Percentiles rank a stretch among this genome's conserved stretches.
phyloP scores from a whole-genome alignment of 1,140 invertebrate genomes.

The Rhyacophila brunnea region DNA sequence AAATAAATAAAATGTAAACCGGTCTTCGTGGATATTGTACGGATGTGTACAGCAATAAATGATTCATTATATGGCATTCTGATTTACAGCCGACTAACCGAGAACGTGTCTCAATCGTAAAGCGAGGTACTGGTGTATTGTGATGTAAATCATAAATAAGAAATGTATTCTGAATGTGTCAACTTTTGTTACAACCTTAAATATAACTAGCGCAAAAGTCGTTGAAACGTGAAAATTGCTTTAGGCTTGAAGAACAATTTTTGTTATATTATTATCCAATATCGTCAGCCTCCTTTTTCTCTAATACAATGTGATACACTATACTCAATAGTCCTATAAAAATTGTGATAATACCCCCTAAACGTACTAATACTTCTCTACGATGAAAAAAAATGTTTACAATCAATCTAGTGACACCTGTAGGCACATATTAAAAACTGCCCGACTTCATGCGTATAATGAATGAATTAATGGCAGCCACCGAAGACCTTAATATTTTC shows the following conservation, averaged over 20 bases:
- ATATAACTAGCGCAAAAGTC: background rate
- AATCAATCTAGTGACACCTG: constrained; percentile 7
- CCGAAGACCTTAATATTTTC: background rate
- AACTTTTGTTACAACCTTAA: background rate
- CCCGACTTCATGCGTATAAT: background rate
- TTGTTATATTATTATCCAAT: background rate
- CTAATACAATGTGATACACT: constrained; percentile 21
- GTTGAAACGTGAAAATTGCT: background rate
- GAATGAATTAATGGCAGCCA: background rate
- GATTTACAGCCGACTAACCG: too few relatives aligned
- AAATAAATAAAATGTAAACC: too few relatives aligned
- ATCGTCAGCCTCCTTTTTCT: constrained; percentile 31
- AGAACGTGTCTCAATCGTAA: background rate
- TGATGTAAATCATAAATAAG: background rate
- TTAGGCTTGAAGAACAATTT: background rate
- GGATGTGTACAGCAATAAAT: too few relatives aligned
- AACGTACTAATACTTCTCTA: background rate
- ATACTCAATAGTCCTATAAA: constrained; percentile 19
- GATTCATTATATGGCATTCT: too few relatives aligned
- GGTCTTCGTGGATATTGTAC: too few relatives aligned
- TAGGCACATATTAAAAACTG: constrained; percentile 21
- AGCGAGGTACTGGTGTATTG: background rate
- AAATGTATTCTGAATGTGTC: background rate
- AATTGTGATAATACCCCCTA: constrained; percentile 8
- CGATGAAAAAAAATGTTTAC: background rate